Percentiles rank a stretch among this genome's conserved stretches.
Conservation (phyloP, 2,113 vertebrate species). For the Damaliscus lunatus region DNA sequence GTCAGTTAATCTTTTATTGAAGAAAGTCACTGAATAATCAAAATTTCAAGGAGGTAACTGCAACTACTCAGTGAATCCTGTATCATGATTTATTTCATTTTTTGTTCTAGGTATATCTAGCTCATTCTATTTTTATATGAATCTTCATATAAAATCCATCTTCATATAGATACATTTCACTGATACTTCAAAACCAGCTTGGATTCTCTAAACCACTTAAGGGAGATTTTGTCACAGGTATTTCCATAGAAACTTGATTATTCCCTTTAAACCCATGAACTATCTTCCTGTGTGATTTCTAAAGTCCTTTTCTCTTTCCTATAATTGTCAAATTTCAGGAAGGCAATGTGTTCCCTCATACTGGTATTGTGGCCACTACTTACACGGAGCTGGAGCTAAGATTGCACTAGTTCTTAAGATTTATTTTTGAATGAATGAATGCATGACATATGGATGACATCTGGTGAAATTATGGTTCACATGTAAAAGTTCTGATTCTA, state of each 20-base stretch:
- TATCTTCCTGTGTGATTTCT: not conserved
- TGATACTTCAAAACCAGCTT: not conserved
- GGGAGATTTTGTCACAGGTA: too few relatives aligned
- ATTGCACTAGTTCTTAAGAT: not conserved
- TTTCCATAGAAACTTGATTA: not conserved
- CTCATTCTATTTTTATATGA: not conserved
- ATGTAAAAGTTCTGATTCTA: not conserved
- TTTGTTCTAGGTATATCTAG: not conserved
- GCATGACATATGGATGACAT: not conserved
- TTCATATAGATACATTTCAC: not conserved
- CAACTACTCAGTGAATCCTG: not conserved
- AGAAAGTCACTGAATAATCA: not conserved
- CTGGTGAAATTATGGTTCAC: not conserved
- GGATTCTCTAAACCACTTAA: not conserved
- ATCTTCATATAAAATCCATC: not conserved
- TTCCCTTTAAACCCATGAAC: not conserved
- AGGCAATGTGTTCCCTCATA: not conserved
- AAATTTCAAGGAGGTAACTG: not conserved
- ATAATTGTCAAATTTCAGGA: not conserved
- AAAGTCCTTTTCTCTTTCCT: not conserved
- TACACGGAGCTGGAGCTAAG: too few relatives aligned
- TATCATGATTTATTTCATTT: not conserved
- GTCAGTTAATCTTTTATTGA: not conserved
- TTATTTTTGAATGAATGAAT: not conserved
- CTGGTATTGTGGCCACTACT: not conserved